phyloP scores from a whole-genome alignment of 2,797 vertebrate genomes.

The Antennarius maculatus region DNA sequence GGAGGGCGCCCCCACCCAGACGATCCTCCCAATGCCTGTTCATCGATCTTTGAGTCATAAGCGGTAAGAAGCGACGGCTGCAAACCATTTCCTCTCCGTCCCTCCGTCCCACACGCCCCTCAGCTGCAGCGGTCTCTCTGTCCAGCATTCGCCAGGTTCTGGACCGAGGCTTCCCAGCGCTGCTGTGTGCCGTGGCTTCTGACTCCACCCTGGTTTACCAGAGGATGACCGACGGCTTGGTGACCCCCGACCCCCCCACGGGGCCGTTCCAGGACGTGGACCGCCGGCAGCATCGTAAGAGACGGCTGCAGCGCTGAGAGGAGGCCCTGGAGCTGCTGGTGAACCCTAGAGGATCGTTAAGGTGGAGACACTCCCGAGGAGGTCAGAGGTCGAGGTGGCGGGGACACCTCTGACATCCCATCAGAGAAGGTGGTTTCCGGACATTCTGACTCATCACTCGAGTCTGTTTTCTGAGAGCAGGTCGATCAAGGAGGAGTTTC shows the following conservation, averaged over 20 bases:
- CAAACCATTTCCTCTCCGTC: too few relatives aligned
- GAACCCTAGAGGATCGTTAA: background rate
- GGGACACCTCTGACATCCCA: background rate
- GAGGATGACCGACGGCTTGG: slow-evolving; percentile 86
- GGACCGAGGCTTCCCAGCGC: slow-evolving; percentile 76
- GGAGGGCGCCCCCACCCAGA: slow-evolving; percentile 79
- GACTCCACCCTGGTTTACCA: slow-evolving; percentile 98
- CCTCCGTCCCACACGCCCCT: background rate
- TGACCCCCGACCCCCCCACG: slow-evolving; percentile 89
- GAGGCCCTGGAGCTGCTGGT: background rate
- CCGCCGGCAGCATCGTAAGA: slow-evolving; percentile 83
- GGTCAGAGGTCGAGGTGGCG: background rate
- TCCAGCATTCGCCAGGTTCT: slow-evolving; percentile 72
- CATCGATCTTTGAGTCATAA: slow-evolving; percentile 84
- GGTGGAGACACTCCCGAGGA: background rate
- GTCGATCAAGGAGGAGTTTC: too few relatives aligned
- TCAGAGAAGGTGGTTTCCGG: too few relatives aligned
- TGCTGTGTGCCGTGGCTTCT: slow-evolving; percentile 90
- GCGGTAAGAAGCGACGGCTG: slow-evolving; percentile 72
- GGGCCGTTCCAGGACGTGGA: slow-evolving; percentile 78
- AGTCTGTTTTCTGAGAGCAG: background rate
- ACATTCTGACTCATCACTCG: background rate
- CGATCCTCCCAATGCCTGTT: slow-evolving; percentile 85
- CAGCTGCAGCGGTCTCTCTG: background rate
- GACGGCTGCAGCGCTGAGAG: slow-evolving; percentile 68